These are phyloP conservation scores for Drosophila formosana DNA, from an alignment of 2,888 invertebrate species.

Conservation along the genomic window DNA sequence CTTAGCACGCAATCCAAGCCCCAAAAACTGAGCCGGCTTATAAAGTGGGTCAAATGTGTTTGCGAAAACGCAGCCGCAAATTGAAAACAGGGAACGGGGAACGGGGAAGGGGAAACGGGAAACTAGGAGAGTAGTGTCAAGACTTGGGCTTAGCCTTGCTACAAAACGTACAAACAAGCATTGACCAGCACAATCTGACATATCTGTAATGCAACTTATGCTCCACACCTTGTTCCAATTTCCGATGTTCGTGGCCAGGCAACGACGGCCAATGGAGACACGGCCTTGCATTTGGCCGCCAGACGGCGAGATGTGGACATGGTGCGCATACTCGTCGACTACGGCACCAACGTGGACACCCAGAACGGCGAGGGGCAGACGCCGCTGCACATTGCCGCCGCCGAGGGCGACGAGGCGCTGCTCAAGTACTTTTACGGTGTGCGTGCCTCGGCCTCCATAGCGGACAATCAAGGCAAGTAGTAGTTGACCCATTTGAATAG, in stretches of 20 bases:
- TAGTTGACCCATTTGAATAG: slow-evolving; percentile 8
- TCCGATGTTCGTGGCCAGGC: slow-evolving; percentile 86
- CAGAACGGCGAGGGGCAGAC: slow-evolving; percentile 98
- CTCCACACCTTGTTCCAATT: slow-evolving; percentile 15
- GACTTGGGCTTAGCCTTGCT: slow-evolving; percentile 44
- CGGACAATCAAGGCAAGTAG: slow-evolving; percentile 93
- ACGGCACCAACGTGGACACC: slow-evolving; percentile 95
- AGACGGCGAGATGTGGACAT: slow-evolving; percentile 96
- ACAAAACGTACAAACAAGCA: slow-evolving; percentile 39
- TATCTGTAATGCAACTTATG: slow-evolving; percentile 8
- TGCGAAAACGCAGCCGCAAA: slow-evolving; percentile 67
- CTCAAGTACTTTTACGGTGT: slow-evolving; percentile 98
- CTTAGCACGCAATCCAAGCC: slow-evolving; percentile 65
- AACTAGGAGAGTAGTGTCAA: not conserved
- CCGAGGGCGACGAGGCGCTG: slow-evolving; percentile 96
- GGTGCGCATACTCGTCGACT: slow-evolving; percentile 96
- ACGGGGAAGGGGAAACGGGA: not conserved
- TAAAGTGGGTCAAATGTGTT: slow-evolving; percentile 70
- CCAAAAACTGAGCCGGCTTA: slow-evolving; percentile 67
- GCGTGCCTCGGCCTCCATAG: slow-evolving; percentile 96
- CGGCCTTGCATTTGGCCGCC: slow-evolving; percentile 97
- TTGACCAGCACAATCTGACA: slow-evolving; percentile 68
- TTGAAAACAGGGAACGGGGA: not conserved
- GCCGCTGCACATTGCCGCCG: slow-evolving; percentile 97
- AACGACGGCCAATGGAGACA: slow-evolving; percentile 94